A percentile compares a stretch with the other conserved stretches of the same genome.
phyloP scores from a whole-genome alignment of 1,140 invertebrate genomes.

The Cotesia glomerata region DNA sequence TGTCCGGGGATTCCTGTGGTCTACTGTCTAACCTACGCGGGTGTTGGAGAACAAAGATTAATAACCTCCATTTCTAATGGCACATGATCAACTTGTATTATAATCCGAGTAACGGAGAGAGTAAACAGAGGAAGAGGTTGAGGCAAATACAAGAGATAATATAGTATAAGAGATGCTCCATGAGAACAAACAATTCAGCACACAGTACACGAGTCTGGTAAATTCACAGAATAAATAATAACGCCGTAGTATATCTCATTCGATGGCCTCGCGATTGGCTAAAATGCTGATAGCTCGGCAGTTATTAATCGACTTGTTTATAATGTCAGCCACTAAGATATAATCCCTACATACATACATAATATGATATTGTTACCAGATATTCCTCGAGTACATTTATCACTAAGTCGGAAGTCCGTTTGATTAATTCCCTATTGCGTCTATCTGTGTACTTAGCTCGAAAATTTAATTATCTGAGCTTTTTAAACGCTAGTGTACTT shows the following conservation, averaged over 20 bases:
- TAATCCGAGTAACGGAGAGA: conserved; percentile 5
- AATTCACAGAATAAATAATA: conserved; percentile 22
- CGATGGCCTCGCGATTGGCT: conserved; percentile 6
- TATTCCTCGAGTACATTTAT: conserved; percentile 10
- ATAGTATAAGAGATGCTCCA: not conserved
- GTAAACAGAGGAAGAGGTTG: not conserved
- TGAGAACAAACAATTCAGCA: conserved; percentile 1
- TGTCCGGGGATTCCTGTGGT: conserved; percentile 12
- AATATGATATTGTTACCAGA: conserved; percentile 17
- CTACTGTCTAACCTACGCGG: conserved; percentile 11
- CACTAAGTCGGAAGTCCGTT: conserved; percentile 15
- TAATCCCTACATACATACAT: not conserved
- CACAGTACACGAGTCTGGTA: not conserved
- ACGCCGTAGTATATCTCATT: conserved; percentile 1
- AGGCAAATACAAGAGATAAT: no score
- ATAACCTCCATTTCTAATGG: conserved; percentile 25
- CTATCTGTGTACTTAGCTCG: not conserved
- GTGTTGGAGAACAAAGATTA: conserved; percentile 35
- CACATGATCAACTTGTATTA: conserved; percentile 14
- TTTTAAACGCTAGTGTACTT: not conserved
- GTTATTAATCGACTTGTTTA: conserved; percentile 31
- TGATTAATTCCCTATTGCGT: conserved; percentile 11
- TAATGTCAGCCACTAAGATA: conserved; percentile 13
- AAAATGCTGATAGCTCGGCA: conserved; percentile 8
- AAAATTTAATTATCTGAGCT: not conserved